Evolutionary conservation across 1,140 invertebrate genomes (phyloP).

Genomic region (Lethrus apterus): DNA sequence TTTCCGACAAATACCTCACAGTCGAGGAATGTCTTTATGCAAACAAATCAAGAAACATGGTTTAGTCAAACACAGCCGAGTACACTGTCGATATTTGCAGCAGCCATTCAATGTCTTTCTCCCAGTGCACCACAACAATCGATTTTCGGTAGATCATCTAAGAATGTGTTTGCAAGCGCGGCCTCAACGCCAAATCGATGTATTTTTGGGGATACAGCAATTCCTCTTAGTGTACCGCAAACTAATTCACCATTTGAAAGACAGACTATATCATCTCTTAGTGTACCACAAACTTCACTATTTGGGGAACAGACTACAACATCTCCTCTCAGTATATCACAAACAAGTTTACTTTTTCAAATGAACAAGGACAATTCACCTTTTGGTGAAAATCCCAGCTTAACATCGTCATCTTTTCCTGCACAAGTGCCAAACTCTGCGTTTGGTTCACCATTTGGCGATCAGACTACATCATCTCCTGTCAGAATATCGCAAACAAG

Average conservation of each 20-base stretch:
- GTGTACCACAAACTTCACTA: no score
- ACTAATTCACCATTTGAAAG: slow-evolving; percentile 7
- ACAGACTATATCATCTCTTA: slow-evolving; percentile 1
- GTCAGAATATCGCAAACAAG: no score
- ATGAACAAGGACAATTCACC: no score
- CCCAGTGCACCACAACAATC: slow-evolving; percentile 1
- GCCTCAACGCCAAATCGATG: background rate
- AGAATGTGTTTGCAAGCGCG: background rate
- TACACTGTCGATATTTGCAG: slow-evolving; percentile 19
- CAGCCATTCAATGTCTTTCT: slow-evolving; percentile 21
- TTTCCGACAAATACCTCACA: slow-evolving; percentile 2
- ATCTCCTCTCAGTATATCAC: no score
- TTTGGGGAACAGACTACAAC: no score
- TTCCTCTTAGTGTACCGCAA: background rate
- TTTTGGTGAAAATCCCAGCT: no score
- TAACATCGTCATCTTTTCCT: no score
- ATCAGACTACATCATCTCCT: no score
- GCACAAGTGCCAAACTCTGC: no score
- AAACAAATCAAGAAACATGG: slow-evolving; percentile 1
- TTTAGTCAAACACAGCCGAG: slow-evolving; percentile 8
- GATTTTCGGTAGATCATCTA: slow-evolving; percentile 8
- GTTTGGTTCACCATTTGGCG: no score
- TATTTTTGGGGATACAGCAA: background rate
- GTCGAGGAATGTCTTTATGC: slow-evolving; percentile 1
- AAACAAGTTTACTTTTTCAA: no score